These are phyloP conservation scores for Ageneiosus marmoratus DNA, from an alignment of 2,113 vertebrate species.

Conservation along the genomic window DNA sequence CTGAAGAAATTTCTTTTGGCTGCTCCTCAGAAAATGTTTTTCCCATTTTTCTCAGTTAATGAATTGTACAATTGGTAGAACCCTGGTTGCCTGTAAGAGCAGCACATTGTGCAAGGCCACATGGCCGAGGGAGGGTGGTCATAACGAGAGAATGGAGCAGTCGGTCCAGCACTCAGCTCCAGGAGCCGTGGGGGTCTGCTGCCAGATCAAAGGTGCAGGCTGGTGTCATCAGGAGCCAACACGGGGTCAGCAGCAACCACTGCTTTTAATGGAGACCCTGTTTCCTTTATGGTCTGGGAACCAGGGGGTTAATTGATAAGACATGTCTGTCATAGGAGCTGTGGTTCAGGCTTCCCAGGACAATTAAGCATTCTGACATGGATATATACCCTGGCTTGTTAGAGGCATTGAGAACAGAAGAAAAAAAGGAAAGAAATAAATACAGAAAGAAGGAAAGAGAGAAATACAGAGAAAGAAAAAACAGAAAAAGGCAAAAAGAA, in stretches of 20 bases:
- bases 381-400: slow-evolving; percentile 26
- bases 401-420: neutral
- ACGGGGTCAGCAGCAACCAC: slow-evolving; percentile 56
- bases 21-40: neutral
- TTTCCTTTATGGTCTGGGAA: slow-evolving; percentile 59
- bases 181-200: slow-evolving; percentile 48
- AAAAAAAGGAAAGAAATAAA: neutral
- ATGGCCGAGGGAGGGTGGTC: slow-evolving; percentile 1
- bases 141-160: slow-evolving; percentile 49
- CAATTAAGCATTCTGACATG: slow-evolving; percentile 42
- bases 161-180: slow-evolving; percentile 45
- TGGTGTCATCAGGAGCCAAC: slow-evolving; percentile 58
- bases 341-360: slow-evolving; percentile 49
- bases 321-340: slow-evolving; percentile 51
- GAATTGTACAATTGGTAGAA: neutral
- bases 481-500: neutral
- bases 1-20: neutral
- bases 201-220: slow-evolving; percentile 66
- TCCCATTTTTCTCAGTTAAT: neutral
- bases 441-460: neutral
- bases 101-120: neutral
- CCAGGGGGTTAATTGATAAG: slow-evolving; percentile 59
- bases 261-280: slow-evolving; percentile 61
- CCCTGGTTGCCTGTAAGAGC: neutral
- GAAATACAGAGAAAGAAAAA: neutral